These are phyloP conservation scores for Stramonita haemastoma DNA, from an alignment of 2,888 invertebrate genomes.

Conservation along the genomic window DNA sequence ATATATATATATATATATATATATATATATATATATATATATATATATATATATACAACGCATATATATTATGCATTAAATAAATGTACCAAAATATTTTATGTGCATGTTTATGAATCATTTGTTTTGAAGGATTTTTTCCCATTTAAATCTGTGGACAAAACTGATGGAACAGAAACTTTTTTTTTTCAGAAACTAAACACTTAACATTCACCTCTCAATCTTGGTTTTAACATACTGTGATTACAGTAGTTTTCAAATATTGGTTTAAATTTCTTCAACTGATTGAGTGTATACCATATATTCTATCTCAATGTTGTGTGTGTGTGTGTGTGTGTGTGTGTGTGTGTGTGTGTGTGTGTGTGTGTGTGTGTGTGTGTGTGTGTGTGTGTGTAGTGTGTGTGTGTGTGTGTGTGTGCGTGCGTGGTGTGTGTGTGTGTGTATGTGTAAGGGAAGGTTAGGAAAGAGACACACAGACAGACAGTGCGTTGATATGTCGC, in stretches of 20 bases:
- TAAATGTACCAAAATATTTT: background rate
- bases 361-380: too few species aligned
- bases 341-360: too few species aligned
- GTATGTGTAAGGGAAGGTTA: background rate
- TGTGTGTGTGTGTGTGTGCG: conserved; percentile 10
- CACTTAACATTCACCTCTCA: background rate
- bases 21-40: too few species aligned
- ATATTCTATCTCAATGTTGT: too few species aligned
- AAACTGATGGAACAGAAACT: background rate
- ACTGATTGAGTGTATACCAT: too few species aligned
- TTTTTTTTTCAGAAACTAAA: background rate
- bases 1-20: too few species aligned
- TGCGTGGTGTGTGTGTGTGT: background rate
- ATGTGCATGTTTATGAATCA: background rate
- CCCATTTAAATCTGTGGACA: background rate
- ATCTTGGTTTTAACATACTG: background rate
- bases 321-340: too few species aligned
- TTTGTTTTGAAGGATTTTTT: too few species aligned
- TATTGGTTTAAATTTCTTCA: too few species aligned
- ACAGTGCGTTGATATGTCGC: too few species aligned
- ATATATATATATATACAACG: background rate
- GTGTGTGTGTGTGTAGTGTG: too few species aligned
- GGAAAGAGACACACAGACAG: background rate
- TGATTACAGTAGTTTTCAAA: background rate
- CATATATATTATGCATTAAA: background rate